Percentiles rank a stretch among this genome's conserved stretches.
phyloP scores from a whole-genome alignment of 2,797 vertebrate genomes.

The Poeciliopsis gracilis region DNA sequence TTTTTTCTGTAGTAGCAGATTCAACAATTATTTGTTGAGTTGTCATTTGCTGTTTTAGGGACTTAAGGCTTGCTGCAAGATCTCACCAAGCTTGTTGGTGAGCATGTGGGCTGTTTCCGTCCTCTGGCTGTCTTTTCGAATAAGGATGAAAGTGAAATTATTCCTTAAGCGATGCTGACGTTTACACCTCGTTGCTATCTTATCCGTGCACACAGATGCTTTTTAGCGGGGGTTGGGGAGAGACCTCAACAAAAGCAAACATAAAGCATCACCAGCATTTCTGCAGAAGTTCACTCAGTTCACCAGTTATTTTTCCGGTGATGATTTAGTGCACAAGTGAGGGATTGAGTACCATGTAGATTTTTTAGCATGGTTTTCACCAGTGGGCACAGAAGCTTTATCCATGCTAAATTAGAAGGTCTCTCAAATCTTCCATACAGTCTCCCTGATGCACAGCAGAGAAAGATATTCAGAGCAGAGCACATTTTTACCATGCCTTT shows the following conservation, averaged over 20 bases:
- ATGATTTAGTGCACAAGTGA: slow-evolving; percentile 4
- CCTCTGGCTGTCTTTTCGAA: slow-evolving; percentile 56
- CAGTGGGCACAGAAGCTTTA: slow-evolving; percentile 1
- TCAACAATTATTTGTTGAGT: slow-evolving; percentile 16
- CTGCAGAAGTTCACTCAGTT: slow-evolving; percentile 5
- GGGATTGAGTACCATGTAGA: slow-evolving; percentile 15
- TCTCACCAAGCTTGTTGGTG: slow-evolving; percentile 39
- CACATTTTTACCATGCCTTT: slow-evolving; percentile 20
- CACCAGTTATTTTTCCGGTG: background rate
- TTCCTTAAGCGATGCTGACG: slow-evolving; percentile 51
- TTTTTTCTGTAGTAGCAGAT: background rate
- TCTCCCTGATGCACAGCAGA: slow-evolving; percentile 29
- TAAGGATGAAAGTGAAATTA: slow-evolving; percentile 52
- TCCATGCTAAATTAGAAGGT: slow-evolving; percentile 12
- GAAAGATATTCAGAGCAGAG: slow-evolving; percentile 8
- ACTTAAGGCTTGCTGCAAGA: slow-evolving; percentile 48
- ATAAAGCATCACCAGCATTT: slow-evolving; percentile 1
- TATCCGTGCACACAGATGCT: slow-evolving; percentile 69
- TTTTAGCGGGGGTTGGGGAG: slow-evolving; percentile 33
- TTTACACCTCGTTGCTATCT: slow-evolving; percentile 54
- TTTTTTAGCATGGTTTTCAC: slow-evolving; percentile 5
- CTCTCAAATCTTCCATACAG: slow-evolving; percentile 9
- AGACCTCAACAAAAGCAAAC: slow-evolving; percentile 38
- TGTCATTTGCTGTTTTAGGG: slow-evolving; percentile 47
- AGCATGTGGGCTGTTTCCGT: slow-evolving; percentile 50